Evolutionary conservation across 1,140 invertebrate species (phyloP).

Genomic region (Brachionus rubens): DNA sequence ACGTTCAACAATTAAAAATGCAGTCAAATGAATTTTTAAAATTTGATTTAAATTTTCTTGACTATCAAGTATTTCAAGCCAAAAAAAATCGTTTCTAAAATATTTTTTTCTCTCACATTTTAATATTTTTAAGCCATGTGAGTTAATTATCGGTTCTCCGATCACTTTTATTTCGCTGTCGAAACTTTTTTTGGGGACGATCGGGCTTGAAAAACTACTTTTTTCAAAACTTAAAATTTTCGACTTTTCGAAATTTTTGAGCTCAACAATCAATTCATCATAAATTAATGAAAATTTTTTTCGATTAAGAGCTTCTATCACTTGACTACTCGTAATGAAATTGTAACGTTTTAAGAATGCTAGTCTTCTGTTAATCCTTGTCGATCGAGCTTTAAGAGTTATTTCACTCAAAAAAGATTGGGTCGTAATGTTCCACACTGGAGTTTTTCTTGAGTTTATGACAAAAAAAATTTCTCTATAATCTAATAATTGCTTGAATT

Average conservation of each 20-base stretch:
- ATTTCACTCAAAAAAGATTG: neutral
- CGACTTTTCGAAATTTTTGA: neutral
- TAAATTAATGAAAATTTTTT: too few species aligned
- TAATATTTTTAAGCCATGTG: neutral
- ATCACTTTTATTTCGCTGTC: neutral
- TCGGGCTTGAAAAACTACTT: neutral
- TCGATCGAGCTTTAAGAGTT: neutral
- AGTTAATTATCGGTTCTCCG: neutral
- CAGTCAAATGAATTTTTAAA: conserved; percentile 4
- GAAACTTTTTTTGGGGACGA: neutral
- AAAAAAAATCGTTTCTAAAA: neutral
- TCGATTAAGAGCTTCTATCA: neutral
- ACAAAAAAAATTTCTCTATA: conserved; percentile 1
- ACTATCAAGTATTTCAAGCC: neutral
- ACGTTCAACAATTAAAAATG: neutral
- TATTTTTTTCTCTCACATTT: neutral
- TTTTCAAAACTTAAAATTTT: neutral
- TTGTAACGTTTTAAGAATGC: neutral
- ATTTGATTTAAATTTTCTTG: conserved; percentile 1
- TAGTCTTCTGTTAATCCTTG: neutral
- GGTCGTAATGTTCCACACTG: neutral
- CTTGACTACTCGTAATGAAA: neutral
- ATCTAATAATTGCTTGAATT: neutral
- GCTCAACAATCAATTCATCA: neutral
- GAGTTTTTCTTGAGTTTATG: neutral